These are phyloP conservation scores for Zaprionus davidi DNA, from an alignment of 1,140 invertebrate genomes.

Conservation along the genomic window DNA sequence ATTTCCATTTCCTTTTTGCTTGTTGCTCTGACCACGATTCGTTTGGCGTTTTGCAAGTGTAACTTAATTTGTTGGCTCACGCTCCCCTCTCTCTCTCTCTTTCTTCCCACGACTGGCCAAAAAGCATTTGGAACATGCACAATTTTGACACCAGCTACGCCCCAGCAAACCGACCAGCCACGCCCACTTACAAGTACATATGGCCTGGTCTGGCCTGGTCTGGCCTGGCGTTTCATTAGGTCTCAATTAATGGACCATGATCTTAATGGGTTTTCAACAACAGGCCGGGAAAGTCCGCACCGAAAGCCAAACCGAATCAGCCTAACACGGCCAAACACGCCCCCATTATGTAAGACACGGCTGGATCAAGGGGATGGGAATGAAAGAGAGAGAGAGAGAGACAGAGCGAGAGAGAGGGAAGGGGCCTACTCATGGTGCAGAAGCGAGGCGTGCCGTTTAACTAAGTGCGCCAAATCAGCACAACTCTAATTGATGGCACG, in stretches of 20 bases:
- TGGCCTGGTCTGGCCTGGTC: conserved; percentile 22
- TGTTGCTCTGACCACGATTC: conserved; percentile 39
- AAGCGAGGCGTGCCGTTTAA: conserved; percentile 59
- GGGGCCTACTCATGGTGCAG: neutral
- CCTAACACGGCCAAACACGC: conserved; percentile 16
- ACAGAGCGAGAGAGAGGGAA: neutral
- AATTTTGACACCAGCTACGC: conserved; percentile 68
- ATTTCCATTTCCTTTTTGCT: conserved; percentile 1
- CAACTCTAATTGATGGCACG: conserved; percentile 76
- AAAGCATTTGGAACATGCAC: conserved; percentile 75
- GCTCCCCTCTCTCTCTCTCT: neutral
- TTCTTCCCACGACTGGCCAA: conserved; percentile 26
- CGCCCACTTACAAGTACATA: conserved; percentile 69
- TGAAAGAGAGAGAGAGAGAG: no score
- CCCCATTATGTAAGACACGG: neutral
- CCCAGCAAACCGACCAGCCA: conserved; percentile 11
- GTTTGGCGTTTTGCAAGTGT: conserved; percentile 74
- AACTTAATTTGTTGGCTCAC: conserved; percentile 69
- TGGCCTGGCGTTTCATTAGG: conserved; percentile 66
- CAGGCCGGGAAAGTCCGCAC: conserved; percentile 37
- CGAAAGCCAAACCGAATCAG: conserved; percentile 42
- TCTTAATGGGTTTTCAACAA: conserved; percentile 80
- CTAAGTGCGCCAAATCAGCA: conserved; percentile 81
- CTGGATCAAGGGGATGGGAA: neutral
- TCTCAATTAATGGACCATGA: conserved; percentile 82